Evolutionary conservation across 2,888 invertebrate genomes (phyloP).

Genomic region (Zhengitettix transpicula): DNA sequence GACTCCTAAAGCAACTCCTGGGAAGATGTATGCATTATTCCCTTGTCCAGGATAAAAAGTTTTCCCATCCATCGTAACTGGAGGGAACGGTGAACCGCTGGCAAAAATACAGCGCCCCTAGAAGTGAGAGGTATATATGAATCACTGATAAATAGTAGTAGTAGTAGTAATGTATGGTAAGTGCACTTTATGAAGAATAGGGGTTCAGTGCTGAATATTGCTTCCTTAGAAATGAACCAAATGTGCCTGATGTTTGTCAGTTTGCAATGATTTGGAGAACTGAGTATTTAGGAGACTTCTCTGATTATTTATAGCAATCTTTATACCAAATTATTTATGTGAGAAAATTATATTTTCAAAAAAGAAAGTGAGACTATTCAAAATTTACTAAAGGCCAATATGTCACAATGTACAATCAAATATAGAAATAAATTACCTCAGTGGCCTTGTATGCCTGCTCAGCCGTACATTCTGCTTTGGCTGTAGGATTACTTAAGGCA

Average conservation of each 20-base stretch:
- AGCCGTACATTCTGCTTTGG: conserved; percentile 95
- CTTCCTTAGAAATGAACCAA: too few relatives aligned
- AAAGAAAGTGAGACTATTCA: too few relatives aligned
- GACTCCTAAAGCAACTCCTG: conserved; percentile 87
- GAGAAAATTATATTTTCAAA: too few relatives aligned
- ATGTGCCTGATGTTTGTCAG: too few relatives aligned
- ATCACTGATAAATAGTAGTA: background rate
- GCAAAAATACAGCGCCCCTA: conserved; percentile 89
- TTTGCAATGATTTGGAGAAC: too few relatives aligned
- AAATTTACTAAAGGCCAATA: too few relatives aligned
- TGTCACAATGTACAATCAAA: background rate
- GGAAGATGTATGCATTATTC: conserved; percentile 95
- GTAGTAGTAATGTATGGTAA: background rate
- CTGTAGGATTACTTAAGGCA: conserved; percentile 94
- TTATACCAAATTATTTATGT: too few relatives aligned
- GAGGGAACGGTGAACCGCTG: conserved; percentile 90
- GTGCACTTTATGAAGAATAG: too few relatives aligned
- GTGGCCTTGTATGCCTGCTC: conserved; percentile 85
- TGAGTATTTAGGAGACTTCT: too few relatives aligned
- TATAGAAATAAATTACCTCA: conserved; percentile 38
- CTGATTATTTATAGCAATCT: too few relatives aligned
- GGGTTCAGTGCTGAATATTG: too few relatives aligned
- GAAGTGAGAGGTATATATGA: conserved; percentile 13
- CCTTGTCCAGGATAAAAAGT: conserved; percentile 87
- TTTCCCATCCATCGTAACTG: conserved; percentile 61